phyloP scores from a whole-genome alignment of 35 echinoderm and acorn worm species.

The Acanthaster planci region DNA sequence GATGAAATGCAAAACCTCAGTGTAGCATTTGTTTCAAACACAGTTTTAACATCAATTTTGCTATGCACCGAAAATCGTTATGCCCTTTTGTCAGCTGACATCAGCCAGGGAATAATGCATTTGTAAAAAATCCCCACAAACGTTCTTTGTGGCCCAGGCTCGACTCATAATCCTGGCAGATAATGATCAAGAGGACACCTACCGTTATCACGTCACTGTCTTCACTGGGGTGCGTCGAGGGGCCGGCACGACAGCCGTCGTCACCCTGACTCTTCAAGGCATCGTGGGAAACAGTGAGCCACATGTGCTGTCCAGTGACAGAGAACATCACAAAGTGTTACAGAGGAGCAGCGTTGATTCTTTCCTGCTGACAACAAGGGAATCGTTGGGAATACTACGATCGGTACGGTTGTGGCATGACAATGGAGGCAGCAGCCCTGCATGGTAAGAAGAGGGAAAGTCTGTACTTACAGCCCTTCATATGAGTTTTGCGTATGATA shows the following conservation, averaged over 20 bases:
- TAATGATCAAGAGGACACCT: conserved; percentile 65
- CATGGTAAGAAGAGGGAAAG: conserved; percentile 67
- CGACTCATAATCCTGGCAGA: conserved; percentile 65
- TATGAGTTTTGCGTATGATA: too few species aligned
- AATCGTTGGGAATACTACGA: conserved; percentile 60
- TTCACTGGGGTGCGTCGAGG: conserved; percentile 79
- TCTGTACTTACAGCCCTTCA: too few species aligned
- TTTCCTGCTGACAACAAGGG: conserved; percentile 69
- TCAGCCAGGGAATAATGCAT: too few species aligned
- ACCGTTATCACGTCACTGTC: conserved; percentile 83
- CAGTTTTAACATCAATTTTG: too few species aligned
- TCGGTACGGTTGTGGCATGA: conserved; percentile 90
- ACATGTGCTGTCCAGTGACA: conserved; percentile 60
- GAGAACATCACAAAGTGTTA: conserved; percentile 36
- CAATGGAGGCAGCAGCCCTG: conserved; percentile 70
- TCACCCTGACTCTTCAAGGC: conserved; percentile 82
- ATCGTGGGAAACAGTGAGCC: conserved; percentile 66
- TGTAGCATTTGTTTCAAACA: too few species aligned
- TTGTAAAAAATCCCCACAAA: too few species aligned
- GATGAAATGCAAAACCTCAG: too few species aligned
- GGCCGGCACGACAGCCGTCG: conserved; percentile 76
- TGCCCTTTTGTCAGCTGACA: too few species aligned
- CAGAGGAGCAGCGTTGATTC: conserved; percentile 72
- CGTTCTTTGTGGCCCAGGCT: conserved; percentile 56
- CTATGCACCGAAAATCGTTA: too few species aligned